Evolutionary conservation across 30 jellyfish, hydroid and myxozoan genomes (phyloP), one percentile per base, ranked within the genome.

Genomic region (Aurelia sp.): DNA sequence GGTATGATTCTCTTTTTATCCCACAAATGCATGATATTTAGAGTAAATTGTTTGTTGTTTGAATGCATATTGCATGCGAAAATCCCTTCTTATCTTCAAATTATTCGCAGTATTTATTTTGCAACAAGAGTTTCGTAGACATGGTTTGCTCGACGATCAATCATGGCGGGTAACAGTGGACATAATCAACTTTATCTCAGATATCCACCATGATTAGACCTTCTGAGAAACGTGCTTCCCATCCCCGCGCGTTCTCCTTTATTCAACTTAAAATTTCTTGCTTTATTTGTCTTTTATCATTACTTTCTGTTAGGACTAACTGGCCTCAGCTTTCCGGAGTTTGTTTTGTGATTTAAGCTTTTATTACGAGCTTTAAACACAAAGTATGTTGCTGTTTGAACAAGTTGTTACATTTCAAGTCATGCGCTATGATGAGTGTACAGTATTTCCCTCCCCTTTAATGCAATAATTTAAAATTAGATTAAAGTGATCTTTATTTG

Each of bases 141-240:
- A 48, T 16, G 52, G 80, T 78, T 78, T 78, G 80, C 78, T 17
- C 68, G 51, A 52, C 65, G 81, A 78, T 78, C 79, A 78, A 63
- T 21, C 71, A 15, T 31, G 73, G 57, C 89, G 70, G 89, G 89
- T 78, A 78, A 52, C 50, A 62, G 59, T 59, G 69, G 23, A 59
- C 69, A 59, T 59, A 18, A 59, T 59, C 69, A 21, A n/a, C 13
- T 59, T 59, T 59, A 59, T 59, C 69, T 59, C 33, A 59, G 69
- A 59, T 59, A 18, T 21, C 13, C 69, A n/a, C 33, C 33, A 18
- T 59, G 69, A 59, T 59, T 59, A 59, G 33, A 18, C 13, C 33
- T 6, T 12, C 69, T n/a, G 33, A 21, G 33, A 59, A 59, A 59
- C 33, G 33, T 59, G 33, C 12, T 18, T 59, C 33, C 33, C 23